Base-by-base conservation (phyloP, 2,888 invertebrate genomes). In the Caenorhabditis imperialis region DNA sequence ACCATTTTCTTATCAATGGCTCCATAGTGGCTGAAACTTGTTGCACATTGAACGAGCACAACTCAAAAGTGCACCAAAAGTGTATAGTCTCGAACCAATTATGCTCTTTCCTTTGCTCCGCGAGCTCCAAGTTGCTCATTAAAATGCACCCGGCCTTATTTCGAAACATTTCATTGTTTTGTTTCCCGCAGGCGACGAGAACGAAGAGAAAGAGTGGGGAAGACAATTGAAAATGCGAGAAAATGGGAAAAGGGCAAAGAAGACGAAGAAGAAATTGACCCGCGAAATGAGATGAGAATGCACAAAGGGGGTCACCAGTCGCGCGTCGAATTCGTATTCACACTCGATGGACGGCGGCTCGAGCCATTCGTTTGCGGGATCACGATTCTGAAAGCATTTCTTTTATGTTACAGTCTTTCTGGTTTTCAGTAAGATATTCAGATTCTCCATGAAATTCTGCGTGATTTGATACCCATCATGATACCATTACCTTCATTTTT, bases 271-370 rank as follows among this genome's bases (percentile, higher is more conserved):
- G 50, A 55, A 50, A 16, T 16, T 14, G 27, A n/a, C 8, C 3
- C 6, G 16, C 8, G 12, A 16, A 50, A 16, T 16, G 30, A 27
- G 30, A 16, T 25, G 27, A 12, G 23, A 10, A 20, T 45, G 20
- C 5, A 7, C 18, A 8, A 45, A 20, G 22, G 14, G 22, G 20
- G 48, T 74, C 53, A 79, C 77, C 77, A 79, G 57, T 77, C 79
- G 30, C 71, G 65, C 8, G 79, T 79, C 40, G 79, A 70, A 50
- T 57, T 75, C 54, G 79, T 79, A 53, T 79, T 79, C 33, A 70
- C 72, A 69, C 77, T 79, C 58, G 72, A 72, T 37, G 79, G 79
- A 23, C 79, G 77, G 12, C 79, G 76, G 55, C 71, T 77, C 22
- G 73, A 45, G 6, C 72, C 63, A 50, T 72, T 72, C n/a, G 72